Evolutionary conservation across 2,113 vertebrate species (phyloP), one percentile per base, ranked within the genome.

Genomic region (Paradisaea rubra): DNA sequence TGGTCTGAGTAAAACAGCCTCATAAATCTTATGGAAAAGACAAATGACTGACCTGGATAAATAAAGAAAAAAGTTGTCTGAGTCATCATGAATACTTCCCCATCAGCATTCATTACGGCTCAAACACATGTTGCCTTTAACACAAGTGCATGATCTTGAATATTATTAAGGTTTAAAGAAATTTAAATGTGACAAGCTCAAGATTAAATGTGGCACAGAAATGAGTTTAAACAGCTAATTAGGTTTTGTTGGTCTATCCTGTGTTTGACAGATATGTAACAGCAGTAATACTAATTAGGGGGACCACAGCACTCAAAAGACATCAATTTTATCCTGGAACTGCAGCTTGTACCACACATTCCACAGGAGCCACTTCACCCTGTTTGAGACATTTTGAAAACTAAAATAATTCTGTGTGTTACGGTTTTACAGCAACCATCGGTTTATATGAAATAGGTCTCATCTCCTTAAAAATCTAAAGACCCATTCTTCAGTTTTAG

Each of bases 161-260:
- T 97, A 95, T 96, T 97, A 95, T 96, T 97, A 97, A 95, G 88
- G 88, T 81, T 97, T 97, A 95, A 97, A 94, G 84, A 97, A 97
- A 97, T 97, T 89, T 95, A 85, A 96, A 96, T 97, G 91, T 97
- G 95, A 95, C 95, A 97, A 93, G 92, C 86, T 92, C 79, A 94
- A 95, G 95, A 97, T 97, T 97, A 97, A 97, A 96, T 30, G 41
- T 95, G 95, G 91, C 89, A 95, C 77, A 94, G 82, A 93, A 97
- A 96, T 91, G 89, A 95, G 87, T 94, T 96, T 96, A 91, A 96
- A 81, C 89, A 95, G 79, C 86, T 96, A 97, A 97, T 97, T 97
- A 95, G 79, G 77, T 97, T 97, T 95, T 96, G 77, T 89, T 92
- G 84, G 94, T 90, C 87, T 86, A 70, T 93, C 91, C 89, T 94